phyloP scores from a whole-genome alignment of 2,113 vertebrate species.

The Tychaedon coryphoeus region DNA sequence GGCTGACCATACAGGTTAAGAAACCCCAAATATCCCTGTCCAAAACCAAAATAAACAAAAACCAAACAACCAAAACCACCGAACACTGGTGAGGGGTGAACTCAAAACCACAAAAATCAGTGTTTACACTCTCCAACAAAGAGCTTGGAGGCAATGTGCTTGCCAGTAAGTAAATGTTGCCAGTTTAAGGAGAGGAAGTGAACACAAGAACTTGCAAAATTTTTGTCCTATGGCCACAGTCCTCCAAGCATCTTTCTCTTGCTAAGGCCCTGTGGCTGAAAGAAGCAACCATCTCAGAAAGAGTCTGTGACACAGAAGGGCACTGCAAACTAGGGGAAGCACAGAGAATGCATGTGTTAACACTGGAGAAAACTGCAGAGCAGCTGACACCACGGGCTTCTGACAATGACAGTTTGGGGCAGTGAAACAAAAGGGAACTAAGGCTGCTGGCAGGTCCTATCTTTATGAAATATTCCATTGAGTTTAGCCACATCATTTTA shows the following conservation, averaged over 20 bases:
- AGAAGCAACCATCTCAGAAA: not conserved
- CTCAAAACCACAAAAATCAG: not conserved
- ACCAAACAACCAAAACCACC: not conserved
- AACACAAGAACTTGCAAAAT: not conserved
- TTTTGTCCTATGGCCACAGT: not conserved
- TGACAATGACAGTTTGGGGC: not conserved
- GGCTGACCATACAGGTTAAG: not conserved
- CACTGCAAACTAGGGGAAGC: not conserved
- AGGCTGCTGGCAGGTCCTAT: not conserved
- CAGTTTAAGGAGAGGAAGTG: not conserved
- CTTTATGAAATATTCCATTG: not conserved
- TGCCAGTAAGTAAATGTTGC: not conserved
- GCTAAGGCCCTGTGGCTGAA: not conserved
- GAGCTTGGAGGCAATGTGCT: not conserved
- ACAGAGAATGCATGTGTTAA: not conserved
- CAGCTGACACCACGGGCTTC: not conserved
- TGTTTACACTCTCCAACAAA: not conserved
- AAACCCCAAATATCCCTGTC: not conserved
- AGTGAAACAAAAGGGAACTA: not conserved
- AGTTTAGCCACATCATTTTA: not conserved
- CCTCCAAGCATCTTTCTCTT: not conserved
- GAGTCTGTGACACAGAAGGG: not conserved
- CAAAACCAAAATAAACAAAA: not conserved
- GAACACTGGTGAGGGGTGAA: rapidly evolving
- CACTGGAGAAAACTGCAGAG: not conserved